phyloP scores from a whole-genome alignment of 2,113 vertebrate species.

The Lynx canadensis region DNA sequence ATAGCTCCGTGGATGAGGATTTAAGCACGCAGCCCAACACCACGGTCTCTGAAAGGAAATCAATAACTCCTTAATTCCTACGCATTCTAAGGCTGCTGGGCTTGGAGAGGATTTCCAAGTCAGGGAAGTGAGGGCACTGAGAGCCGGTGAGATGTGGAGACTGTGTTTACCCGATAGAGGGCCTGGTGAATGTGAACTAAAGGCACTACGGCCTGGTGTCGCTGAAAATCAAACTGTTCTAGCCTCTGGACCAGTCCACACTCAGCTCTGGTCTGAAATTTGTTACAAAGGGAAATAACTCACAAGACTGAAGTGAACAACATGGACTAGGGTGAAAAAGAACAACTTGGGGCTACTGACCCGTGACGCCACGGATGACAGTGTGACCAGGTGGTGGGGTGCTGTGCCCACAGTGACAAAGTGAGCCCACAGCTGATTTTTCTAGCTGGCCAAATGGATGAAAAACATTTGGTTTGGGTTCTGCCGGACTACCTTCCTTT shows the following conservation, averaged over 20 bases:
- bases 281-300: background rate
- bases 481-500: background rate
- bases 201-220: background rate
- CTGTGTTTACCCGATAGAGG: background rate
- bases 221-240: constrained; percentile 26
- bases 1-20: background rate
- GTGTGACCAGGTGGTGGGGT: background rate
- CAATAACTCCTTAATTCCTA: constrained; percentile 25
- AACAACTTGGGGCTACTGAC: background rate
- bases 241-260: background rate
- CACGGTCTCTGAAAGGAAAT: constrained; percentile 2
- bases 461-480: background rate
- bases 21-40: background rate
- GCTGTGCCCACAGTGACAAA: background rate
- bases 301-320: background rate
- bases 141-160: background rate
- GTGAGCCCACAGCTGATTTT: background rate
- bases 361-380: background rate
- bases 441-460: background rate
- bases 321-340: background rate
- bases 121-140: background rate
- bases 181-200: constrained; percentile 30
- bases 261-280: constrained; percentile 5
- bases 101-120: background rate
- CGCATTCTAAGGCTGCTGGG: background rate